These are phyloP conservation scores for Siderastrea radians DNA, from an alignment of 92 coral and sea anemone species.

Conservation along the genomic window DNA sequence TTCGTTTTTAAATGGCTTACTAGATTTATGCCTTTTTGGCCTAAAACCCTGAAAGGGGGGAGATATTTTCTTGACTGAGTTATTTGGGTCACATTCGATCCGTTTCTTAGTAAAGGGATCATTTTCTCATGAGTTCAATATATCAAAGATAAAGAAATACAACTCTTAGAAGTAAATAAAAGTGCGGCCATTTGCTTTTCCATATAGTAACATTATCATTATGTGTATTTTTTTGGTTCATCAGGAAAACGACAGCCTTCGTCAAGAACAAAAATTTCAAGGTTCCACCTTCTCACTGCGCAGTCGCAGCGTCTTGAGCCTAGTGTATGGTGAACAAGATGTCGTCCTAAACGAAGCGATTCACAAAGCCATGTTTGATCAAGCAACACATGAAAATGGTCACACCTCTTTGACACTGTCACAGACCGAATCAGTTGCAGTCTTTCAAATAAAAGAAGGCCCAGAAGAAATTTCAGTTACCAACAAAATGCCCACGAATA, in stretches of 20 bases:
- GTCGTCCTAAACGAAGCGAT: conserved; percentile 48
- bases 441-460: conserved; percentile 73
- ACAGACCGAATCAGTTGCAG: conserved; percentile 63
- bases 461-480: not conserved
- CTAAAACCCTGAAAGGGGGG: too few species aligned
- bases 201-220: not conserved
- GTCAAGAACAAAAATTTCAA: conserved; percentile 41
- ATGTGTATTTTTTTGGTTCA: not conserved
- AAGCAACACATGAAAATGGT: conserved; percentile 56
- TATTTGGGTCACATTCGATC: too few species aligned
- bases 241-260: conserved; percentile 72
- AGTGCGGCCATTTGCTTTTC: not conserved
- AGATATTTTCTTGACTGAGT: too few species aligned
- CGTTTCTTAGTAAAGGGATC: too few species aligned
- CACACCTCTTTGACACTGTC: conserved; percentile 58
- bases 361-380: conserved; percentile 73
- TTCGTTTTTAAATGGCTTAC: too few species aligned
- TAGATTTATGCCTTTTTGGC: too few species aligned
- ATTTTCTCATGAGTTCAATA: too few species aligned
- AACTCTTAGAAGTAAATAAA: too few species aligned
- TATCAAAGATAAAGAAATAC: too few species aligned
- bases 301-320: conserved; percentile 70
- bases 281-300: conserved; percentile 75
- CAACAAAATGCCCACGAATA: not conserved
- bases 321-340: conserved; percentile 78